Base-by-base conservation (phyloP, 1,140 invertebrate species). In the Calycopis cecrops region DNA sequence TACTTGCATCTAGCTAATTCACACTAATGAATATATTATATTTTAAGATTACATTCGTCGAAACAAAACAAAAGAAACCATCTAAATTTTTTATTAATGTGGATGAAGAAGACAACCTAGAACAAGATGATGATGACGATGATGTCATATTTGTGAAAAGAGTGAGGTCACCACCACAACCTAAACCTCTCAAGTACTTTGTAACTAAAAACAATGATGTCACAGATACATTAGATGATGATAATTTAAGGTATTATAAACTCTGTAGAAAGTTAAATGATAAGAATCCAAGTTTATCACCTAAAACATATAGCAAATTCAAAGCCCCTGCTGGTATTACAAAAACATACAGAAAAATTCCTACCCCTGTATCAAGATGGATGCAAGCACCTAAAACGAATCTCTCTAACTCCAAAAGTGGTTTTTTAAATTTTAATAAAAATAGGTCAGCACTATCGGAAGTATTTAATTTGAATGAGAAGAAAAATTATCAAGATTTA, bases 401-500 rank as follows among this genome's bases (percentile, higher is more conserved):
- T 60, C 58, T 70, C 50, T 63, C 66, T 16, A 49, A 59, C 50
- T 48, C 53, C n/a, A 71, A 67, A 62, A 82, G 59, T 66, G 73
- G 67, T 64, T 65, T 67, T 42, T 55, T 66, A 60, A 74, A 71
- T 47, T 17, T 68, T 6, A 86, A 85, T 57, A 82, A 75, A 55
- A 57, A 63, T 37, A 71, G 70, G 53, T 65, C 76, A 14, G 79
- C 79, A 40, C 52, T 88, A 40, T 76, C 73, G n/a, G 79, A 84
- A 73, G 72, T 85, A 51, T 87, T 87, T 55, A 85, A 87, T 66
- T 71, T 88, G 62, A 81, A 87, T 61, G 85, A 87, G 58, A 88
- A 88, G 50, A 83, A 67, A 69, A 77, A 73, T 62, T 88, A 85
- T 52, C 76, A 77, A 54, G 82, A 88, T 64, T 60, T 88, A 38